These are phyloP conservation scores for Noctua fimbriata DNA, from an alignment of 2,888 invertebrate species.

Conservation along the genomic window DNA sequence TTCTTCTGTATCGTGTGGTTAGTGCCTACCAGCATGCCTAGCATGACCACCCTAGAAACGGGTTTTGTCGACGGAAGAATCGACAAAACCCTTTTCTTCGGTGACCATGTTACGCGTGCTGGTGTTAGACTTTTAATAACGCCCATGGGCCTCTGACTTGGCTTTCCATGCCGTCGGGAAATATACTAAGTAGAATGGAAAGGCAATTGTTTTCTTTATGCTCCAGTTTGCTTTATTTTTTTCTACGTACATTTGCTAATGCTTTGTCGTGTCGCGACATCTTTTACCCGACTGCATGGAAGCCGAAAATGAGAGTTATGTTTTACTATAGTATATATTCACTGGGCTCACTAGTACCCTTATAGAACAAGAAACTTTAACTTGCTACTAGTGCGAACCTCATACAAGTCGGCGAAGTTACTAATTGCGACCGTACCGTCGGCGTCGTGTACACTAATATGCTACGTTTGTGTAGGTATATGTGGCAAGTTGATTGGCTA, in stretches of 20 bases:
- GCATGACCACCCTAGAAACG: too few relatives aligned
- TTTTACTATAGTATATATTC: neutral
- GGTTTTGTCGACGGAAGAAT: too few relatives aligned
- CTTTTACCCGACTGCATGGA: neutral
- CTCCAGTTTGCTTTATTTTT: neutral
- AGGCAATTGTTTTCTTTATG: neutral
- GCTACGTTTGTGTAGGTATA: constrained; percentile 12
- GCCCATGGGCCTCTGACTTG: too few relatives aligned
- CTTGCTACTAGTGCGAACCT: constrained; percentile 2
- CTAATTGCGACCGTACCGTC: constrained; percentile 32
- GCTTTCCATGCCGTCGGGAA: too few relatives aligned
- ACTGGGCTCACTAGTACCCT: neutral
- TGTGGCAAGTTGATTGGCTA: constrained; percentile 35
- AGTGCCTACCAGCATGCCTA: too few relatives aligned
- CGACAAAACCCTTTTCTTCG: too few relatives aligned
- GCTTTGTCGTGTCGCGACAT: neutral
- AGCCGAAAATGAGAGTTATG: neutral
- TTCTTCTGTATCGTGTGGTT: too few relatives aligned
- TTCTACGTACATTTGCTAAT: neutral
- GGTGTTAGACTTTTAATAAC: too few relatives aligned
- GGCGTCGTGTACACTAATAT: constrained; percentile 15
- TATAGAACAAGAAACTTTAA: constrained; percentile 4
- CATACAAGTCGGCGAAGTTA: constrained; percentile 28
- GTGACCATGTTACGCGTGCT: too few relatives aligned
- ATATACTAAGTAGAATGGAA: neutral